Base-by-base conservation (phyloP, 2,113 vertebrate genomes). In the Neomonachus schauinslandi region DNA sequence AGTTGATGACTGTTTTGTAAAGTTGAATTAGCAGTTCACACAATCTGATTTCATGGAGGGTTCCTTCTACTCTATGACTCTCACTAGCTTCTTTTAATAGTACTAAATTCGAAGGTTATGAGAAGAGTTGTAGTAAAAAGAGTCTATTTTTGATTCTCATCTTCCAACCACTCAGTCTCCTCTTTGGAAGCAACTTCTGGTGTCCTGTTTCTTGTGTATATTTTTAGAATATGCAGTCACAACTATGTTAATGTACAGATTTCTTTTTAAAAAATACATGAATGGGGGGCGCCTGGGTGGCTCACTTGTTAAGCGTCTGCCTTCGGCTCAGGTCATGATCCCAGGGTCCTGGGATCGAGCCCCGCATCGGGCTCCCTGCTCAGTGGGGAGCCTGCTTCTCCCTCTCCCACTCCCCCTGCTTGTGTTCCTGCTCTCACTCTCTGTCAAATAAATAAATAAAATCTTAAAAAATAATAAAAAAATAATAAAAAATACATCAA, bases 191-290 rank as follows among this genome's bases (percentile, higher is more conserved):
- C 11, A 86, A 4, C 19, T 28, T 46, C 88, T 80, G 12, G n/a
- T 76, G 13, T 83, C 39, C 42, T 80, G 4, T 81, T 91, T 82
- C 42, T 93, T 63, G 5, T 39, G 7, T 24, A n/a, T 79, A 10
- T 93, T 96, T 93, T 46, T 94, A 83, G 42, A 95, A 82, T 72
- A 6, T 77, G 10, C 49, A 67, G 4, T 59, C n/a, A 91, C 28
- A 91, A 14, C 49, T 72, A 5, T 88, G 53, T 49, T 94, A 83
- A 36, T 57, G 15, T 76, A 36, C 9, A 79, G 21, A 3, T 77
- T 84, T 97, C 4, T 72, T 67, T 84, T 59, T 11, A 51, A 88
- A 83, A 92, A 15, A 46, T 36, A 42, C 21, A n/a, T 22, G 51
- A 24, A 61, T 36, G 61, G 7, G 46, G 46, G 46, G 7, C 8